Evolutionary conservation across 1,140 invertebrate genomes (phyloP), one percentile per base, ranked within the genome.

Genomic region (Drosophila teissieri): DNA sequence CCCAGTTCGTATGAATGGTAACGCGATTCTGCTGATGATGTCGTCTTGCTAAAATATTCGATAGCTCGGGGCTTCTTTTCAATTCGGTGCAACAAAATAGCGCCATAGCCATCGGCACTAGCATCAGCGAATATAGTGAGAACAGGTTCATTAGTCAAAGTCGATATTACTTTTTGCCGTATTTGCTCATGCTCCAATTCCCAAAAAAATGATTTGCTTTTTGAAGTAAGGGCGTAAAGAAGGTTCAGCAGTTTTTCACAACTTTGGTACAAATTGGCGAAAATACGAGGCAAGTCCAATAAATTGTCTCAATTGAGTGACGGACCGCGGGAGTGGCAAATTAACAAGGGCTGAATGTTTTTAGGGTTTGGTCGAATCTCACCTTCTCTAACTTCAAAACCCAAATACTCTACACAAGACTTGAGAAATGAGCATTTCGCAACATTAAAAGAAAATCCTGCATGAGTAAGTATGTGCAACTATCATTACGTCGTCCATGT

Each of bases 51-150:
- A 19, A 19, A 19, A 19, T 24, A 46, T 19, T 46, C 44, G 44
- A 46, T 46, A 12, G 8, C 45, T 48, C 22, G 22, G 12, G 45
- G 22, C 14, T 48, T 48, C 22, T n/a, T 24, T 14, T 48, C 44
- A 15, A 46, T 24, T 12, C 19, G 31, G 12, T 58, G 44, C 56
- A 58, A 48, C 15, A 58, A 58, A 58, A 27, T 48, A 6, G 31
- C 56, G 17, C 31, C 42, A 42, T 42, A 55, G 22, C 37, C 36
- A 40, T 54, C 36, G 24, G 37, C 53, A 42, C 37, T 42, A n/a
- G 37, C 37, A 22, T 22, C 44, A 4, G 19, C 11, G 8, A 45
- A 45, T 3, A 45, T 45, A 45, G 42, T 45, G 6, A 45, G 17
- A 19, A 45, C 42, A 12, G 42, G 42, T 45, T 19, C 17, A 19